Base-by-base conservation (phyloP, 2,888 invertebrate species). In the Lypha dubia region DNA sequence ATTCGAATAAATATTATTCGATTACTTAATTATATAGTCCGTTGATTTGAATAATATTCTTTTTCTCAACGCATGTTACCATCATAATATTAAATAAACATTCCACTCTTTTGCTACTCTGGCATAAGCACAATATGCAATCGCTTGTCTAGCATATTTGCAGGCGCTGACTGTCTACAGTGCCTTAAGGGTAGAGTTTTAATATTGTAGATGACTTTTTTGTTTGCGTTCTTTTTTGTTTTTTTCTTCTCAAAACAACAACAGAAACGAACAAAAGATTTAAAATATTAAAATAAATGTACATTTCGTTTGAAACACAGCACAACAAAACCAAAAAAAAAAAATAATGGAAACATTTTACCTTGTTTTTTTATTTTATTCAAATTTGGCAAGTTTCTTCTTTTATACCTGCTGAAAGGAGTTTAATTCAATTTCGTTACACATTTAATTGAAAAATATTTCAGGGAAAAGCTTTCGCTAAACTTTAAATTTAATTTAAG, bases 81-180 rank as follows among this genome's bases (percentile, higher is more conserved):
- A 28, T 5, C 13, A 11, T 9, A 13, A 24, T 51, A 8, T 5
- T 51, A 13, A 13, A 13, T 1, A 15, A 65, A 35, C 32, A 44
- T 38, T 24, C 20, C 20, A 77, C 13, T 58, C 68, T 22, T 28
- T 67, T 11, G 1, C 7, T 5, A 1, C 24, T 24, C 76, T 76
- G 76, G 7, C 1, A 1, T 24, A 8, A 24, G 67, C 24, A 15
- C 58, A 67, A 76, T 46, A 46, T 53, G 41, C 32, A 58, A 44
- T 62, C 41, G 9, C 24, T 73, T 77, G 68, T 84, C 80, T 80
- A 67, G 71, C 67, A 70, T 68, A 68, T 74, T 80, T 84, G 46
- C 60, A 67, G 76, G 76, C 71, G 73, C 67, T 80, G 84, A 76
- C 62, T 80, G 80, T 73, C 80, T 84, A 49, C 70, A 17, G 3